Conservation (phyloP, 2,888 invertebrate genomes). For the Parnassius mnemosyne region DNA sequence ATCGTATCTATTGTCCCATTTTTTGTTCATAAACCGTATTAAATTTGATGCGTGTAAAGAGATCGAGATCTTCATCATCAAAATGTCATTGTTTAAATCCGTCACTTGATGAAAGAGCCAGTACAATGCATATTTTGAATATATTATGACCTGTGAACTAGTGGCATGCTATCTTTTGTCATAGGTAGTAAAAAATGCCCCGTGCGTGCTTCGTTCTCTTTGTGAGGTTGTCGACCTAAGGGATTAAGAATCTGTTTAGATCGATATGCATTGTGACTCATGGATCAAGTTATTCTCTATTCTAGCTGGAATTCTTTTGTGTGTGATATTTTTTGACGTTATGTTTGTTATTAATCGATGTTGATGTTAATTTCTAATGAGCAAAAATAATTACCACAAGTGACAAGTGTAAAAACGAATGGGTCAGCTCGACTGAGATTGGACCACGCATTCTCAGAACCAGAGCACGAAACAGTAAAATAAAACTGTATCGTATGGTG, state of each 20-base stretch:
- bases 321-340: not conserved
- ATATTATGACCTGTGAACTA: constrained; percentile 70
- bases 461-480: no score
- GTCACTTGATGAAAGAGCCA: constrained; percentile 50
- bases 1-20: constrained; percentile 44
- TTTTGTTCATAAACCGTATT: constrained; percentile 46
- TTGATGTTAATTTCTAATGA: not conserved
- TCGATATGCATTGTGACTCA: constrained; percentile 52
- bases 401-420: no score
- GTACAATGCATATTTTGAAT: constrained; percentile 76
- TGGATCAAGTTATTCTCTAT: constrained; percentile 46
- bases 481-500: no score
- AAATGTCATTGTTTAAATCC: constrained; percentile 64
- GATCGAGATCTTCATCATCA: constrained; percentile 52
- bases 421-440: no score
- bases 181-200: constrained; percentile 39
- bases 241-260: constrained; percentile 50
- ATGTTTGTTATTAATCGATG: not conserved
- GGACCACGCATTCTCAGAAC: no score
- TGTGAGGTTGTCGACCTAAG: constrained; percentile 50
- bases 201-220: constrained; percentile 46
- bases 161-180: constrained; percentile 51
- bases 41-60: constrained; percentile 38
- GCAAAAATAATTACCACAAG: no score
- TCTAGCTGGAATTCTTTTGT: constrained; percentile 42